These are phyloP conservation scores for Drosophila paulistorum DNA, from an alignment of 1,140 invertebrate genomes.

Conservation along the genomic window DNA sequence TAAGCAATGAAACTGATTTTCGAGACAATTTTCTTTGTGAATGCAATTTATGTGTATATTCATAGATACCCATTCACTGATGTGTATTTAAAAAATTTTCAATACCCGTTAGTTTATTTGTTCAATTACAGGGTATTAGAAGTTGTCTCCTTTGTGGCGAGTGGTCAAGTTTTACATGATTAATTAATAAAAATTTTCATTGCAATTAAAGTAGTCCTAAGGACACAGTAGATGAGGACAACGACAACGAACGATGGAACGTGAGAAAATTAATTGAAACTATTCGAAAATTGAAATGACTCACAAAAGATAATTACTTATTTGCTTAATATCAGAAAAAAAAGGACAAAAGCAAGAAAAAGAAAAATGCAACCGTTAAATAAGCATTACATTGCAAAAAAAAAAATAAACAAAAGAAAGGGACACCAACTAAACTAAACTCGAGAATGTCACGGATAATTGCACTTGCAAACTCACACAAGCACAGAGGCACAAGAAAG, in stretches of 20 bases:
- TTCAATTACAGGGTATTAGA: neutral
- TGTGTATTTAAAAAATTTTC: too few species aligned
- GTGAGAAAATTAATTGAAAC: slow-evolving; percentile 54
- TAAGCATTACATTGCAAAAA: slow-evolving; percentile 35
- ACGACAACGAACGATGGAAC: slow-evolving; percentile 29
- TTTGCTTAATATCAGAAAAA: too few species aligned
- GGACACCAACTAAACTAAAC: slow-evolving; percentile 20
- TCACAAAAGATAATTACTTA: slow-evolving; percentile 40
- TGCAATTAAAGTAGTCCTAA: slow-evolving; percentile 15
- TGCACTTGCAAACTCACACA: slow-evolving; percentile 13
- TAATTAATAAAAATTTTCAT: slow-evolving; percentile 78
- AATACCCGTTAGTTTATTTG: neutral
- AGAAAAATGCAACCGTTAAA: slow-evolving; percentile 44
- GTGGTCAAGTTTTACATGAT: slow-evolving; percentile 56
- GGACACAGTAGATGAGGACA: neutral
- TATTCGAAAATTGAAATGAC: slow-evolving; percentile 9
- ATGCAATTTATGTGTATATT: too few species aligned
- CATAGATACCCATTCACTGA: too few species aligned
- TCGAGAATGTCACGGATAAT: slow-evolving; percentile 52
- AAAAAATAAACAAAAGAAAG: slow-evolving; percentile 25
- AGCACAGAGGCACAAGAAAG: neutral
- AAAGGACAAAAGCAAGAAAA: neutral
- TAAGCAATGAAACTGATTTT: too few species aligned
- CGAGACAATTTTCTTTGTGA: too few species aligned
- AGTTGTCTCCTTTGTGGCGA: slow-evolving; percentile 29